Conservation (phyloP, 2,797 vertebrate genomes). For the Mastacembelus armatus region DNA sequence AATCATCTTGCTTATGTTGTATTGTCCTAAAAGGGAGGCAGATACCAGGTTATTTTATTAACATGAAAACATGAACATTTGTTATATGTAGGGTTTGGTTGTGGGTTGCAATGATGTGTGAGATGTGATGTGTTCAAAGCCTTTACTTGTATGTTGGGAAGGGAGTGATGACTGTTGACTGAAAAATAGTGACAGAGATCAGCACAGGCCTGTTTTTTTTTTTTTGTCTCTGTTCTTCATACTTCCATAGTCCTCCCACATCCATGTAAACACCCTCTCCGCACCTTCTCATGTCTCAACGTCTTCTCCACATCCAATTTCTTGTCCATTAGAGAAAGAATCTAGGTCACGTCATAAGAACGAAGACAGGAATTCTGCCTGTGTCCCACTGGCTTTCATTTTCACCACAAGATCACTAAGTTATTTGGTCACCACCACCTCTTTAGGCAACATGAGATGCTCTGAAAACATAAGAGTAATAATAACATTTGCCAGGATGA, state of each 20-base stretch:
- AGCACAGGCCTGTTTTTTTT: conserved; percentile 32
- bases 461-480: conserved; percentile 47
- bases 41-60: too few relatives aligned
- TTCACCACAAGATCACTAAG: conserved; percentile 22
- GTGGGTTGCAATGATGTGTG: not conserved
- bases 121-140: conserved; percentile 6
- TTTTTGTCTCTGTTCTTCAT: conserved; percentile 21
- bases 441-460: conserved; percentile 37
- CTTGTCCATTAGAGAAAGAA: conserved; percentile 46
- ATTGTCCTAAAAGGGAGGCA: not conserved
- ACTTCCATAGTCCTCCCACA: conserved; percentile 3
- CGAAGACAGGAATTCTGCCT: conserved; percentile 66
- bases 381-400: conserved; percentile 46
- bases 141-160: not conserved
- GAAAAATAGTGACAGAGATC: conserved; percentile 50
- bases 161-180: conserved; percentile 39
- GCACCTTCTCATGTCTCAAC: conserved; percentile 15
- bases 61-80: too few relatives aligned
- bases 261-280: conserved; percentile 16
- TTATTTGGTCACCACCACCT: conserved; percentile 25
- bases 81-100: not conserved
- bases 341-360: conserved; percentile 35
- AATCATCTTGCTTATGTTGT: not conserved
- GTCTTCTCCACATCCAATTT: conserved; percentile 52
- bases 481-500: conserved; percentile 42